Evolutionary conservation across 2,888 invertebrate species (phyloP).

Genomic region (Phragmatobia fuliginosa): DNA sequence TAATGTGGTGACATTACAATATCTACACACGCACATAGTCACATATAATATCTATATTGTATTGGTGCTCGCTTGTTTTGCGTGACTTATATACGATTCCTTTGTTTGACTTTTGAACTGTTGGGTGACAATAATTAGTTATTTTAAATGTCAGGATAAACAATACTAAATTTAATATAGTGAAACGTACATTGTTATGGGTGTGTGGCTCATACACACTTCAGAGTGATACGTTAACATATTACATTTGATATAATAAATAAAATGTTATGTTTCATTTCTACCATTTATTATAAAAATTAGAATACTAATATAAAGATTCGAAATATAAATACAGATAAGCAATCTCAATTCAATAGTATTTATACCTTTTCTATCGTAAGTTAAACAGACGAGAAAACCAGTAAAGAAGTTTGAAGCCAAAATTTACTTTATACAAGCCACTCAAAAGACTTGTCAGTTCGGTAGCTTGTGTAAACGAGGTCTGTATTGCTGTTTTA

Average conservation of each 20-base stretch:
- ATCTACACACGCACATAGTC: not conserved
- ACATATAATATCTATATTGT: not conserved
- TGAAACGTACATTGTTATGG: not conserved
- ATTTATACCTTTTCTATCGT: not conserved
- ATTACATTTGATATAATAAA: too few relatives aligned
- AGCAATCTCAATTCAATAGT: not conserved
- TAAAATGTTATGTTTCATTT: too few relatives aligned
- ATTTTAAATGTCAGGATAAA: not conserved
- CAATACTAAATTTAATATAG: not conserved
- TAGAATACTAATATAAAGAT: not conserved
- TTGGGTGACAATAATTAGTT: not conserved
- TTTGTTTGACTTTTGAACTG: not conserved
- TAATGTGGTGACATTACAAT: not conserved
- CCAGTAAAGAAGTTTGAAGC: not conserved
- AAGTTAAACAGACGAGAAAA: not conserved
- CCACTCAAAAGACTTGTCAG: slow-evolving; percentile 17
- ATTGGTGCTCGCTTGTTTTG: not conserved
- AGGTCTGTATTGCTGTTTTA: slow-evolving; percentile 24
- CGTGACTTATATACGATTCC: not conserved
- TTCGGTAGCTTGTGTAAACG: slow-evolving; percentile 19
- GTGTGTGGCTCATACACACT: not conserved
- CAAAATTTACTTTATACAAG: slow-evolving; percentile 14
- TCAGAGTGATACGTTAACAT: not conserved
- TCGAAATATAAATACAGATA: not conserved
- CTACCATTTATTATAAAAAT: too few relatives aligned